Conservation (phyloP, 2,888 invertebrate genomes). For the Anaspis maculata region DNA sequence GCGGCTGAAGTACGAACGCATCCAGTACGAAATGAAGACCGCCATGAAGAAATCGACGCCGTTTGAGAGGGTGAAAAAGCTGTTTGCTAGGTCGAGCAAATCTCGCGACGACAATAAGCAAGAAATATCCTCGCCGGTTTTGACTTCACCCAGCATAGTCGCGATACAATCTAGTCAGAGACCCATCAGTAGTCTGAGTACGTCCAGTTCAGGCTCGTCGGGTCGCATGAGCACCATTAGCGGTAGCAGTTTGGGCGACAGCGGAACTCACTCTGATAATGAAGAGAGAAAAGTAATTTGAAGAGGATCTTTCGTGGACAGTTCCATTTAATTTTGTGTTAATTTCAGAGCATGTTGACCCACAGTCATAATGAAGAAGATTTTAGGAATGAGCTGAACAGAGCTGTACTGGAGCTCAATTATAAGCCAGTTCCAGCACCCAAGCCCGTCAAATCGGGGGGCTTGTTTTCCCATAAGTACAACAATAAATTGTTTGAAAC, state of each 20-base stretch:
- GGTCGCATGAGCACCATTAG: conserved; percentile 77
- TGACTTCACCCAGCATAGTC: conserved; percentile 16
- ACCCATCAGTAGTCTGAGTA: conserved; percentile 61
- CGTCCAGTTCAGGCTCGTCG: conserved; percentile 66
- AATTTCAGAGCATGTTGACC: conserved; percentile 28
- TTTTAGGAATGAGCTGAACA: conserved; percentile 31
- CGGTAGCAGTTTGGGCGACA: conserved; percentile 73
- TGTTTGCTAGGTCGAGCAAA: conserved; percentile 20
- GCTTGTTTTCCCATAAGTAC: conserved; percentile 21
- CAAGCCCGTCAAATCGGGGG: conserved; percentile 40
- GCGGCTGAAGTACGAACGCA: conserved; percentile 73
- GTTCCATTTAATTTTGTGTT: conserved; percentile 3
- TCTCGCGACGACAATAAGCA: conserved; percentile 19
- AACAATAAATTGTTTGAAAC: conserved; percentile 33
- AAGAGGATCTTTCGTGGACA: conserved; percentile 1
- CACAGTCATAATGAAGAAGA: conserved; percentile 31
- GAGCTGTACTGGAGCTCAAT: conserved; percentile 37
- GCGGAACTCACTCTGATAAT: conserved; percentile 77
- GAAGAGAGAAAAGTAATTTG: conserved; percentile 60
- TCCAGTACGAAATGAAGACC: conserved; percentile 69
- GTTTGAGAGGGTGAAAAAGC: conserved; percentile 57
- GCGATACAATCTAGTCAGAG: conserved; percentile 37
- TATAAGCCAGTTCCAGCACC: conserved; percentile 48
- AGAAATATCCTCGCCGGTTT: conserved; percentile 19
- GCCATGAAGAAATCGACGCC: conserved; percentile 70